Evolutionary conservation across 2,113 vertebrate species (phyloP).

Genomic region (Rhadina sibilatrix): DNA sequence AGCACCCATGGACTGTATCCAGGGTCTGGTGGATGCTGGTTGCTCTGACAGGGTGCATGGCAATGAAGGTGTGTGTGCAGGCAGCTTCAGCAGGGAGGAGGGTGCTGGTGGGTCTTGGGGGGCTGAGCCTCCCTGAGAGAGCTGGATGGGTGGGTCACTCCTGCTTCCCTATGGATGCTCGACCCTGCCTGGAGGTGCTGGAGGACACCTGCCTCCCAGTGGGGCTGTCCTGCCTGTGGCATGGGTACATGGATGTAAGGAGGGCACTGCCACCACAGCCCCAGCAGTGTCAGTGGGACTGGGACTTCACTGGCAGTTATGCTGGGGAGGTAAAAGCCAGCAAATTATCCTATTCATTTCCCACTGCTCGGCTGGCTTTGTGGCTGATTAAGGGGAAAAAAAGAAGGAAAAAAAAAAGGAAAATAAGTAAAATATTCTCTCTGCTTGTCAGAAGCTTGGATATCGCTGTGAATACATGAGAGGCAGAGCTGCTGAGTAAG

Average conservation of each 20-base stretch:
- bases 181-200: background rate
- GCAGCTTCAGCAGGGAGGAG: background rate
- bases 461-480: background rate
- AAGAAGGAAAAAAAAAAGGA: background rate
- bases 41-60: background rate
- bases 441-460: slow-evolving; percentile 20
- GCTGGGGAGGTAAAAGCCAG: background rate
- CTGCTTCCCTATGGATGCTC: background rate
- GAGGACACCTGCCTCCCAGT: background rate
- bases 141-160: background rate
- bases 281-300: background rate
- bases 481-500: slow-evolving; percentile 58
- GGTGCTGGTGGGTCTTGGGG: accelerated
- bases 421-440: slow-evolving; percentile 5
- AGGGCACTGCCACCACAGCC: background rate
- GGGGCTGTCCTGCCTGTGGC: background rate
- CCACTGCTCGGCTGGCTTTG: background rate
- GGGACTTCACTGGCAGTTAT: background rate
- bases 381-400: background rate
- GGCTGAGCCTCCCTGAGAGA: background rate
- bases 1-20: background rate
- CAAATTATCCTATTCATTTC: background rate
- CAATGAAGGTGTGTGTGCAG: background rate
- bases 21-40: background rate
- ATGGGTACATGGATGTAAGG: background rate